Evolutionary conservation across 2,113 vertebrate genomes (phyloP).

Genomic region (Hippocampus comes): DNA sequence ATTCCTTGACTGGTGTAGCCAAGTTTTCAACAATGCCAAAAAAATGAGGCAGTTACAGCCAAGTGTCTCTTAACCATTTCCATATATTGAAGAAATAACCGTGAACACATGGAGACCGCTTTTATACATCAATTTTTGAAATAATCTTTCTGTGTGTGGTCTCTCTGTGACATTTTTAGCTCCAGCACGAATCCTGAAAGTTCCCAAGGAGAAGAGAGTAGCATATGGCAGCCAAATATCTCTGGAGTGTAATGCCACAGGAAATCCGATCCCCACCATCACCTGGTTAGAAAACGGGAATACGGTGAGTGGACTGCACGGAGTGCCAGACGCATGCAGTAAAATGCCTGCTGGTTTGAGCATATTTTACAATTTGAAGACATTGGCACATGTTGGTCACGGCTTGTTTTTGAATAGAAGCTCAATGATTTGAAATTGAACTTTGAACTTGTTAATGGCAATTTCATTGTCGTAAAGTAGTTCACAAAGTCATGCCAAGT

Average conservation of each 20-base stretch:
- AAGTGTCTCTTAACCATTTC: not conserved
- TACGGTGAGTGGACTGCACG: constrained; percentile 77
- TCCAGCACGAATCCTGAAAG: constrained; percentile 88
- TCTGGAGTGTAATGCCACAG: constrained; percentile 83
- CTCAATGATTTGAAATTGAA: not conserved
- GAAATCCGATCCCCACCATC: constrained; percentile 87
- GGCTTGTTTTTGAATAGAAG: not conserved
- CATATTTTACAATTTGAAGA: not conserved
- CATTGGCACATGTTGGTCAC: not conserved
- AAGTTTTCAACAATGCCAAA: not conserved
- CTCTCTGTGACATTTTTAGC: constrained; percentile 68
- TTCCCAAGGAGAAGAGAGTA: constrained; percentile 87
- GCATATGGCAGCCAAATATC: constrained; percentile 87
- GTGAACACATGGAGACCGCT: not conserved
- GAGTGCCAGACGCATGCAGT: not conserved
- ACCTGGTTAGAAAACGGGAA: constrained; percentile 97
- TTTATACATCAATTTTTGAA: not conserved
- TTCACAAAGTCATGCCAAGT: not conserved
- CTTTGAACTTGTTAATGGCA: not conserved
- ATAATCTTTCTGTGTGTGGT: not conserved
- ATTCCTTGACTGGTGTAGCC: not conserved
- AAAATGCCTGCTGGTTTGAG: not conserved
- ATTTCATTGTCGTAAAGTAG: not conserved
- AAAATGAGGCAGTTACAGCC: not conserved
- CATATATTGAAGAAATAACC: not conserved